Evolutionary conservation across 2,797 vertebrate species (phyloP).

Genomic region (Halcyon smyrnensis): DNA sequence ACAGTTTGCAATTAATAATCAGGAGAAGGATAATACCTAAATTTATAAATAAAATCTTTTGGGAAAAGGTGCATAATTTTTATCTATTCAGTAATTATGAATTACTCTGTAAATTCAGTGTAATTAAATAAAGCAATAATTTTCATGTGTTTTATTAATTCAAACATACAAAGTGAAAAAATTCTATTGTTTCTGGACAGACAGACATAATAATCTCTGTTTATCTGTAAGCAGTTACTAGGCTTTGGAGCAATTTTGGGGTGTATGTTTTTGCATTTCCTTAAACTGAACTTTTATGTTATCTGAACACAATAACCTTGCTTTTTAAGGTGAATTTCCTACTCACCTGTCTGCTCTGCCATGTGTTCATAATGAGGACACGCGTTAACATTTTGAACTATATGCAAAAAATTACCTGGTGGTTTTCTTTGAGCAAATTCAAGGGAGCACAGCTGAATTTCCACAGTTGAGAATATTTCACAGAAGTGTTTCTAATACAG

Average conservation of each 20-base stretch:
- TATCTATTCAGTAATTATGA: neutral
- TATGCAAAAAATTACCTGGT: neutral
- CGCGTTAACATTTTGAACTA: neutral
- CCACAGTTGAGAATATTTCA: neutral
- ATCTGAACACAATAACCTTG: neutral
- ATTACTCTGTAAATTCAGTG: neutral
- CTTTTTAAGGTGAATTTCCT: neutral
- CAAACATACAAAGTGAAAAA: neutral
- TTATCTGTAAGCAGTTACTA: neutral
- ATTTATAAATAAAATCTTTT: neutral
- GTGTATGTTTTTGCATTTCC: neutral
- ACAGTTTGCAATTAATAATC: neutral
- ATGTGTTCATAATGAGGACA: neutral
- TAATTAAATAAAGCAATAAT: neutral
- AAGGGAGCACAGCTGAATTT: neutral
- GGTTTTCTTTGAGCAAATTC: neutral
- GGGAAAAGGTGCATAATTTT: neutral
- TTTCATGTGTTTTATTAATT: neutral
- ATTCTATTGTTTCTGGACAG: neutral
- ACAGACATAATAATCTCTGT: neutral
- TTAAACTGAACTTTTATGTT: neutral
- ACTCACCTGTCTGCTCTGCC: neutral
- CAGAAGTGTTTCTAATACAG: neutral
- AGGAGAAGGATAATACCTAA: neutral
- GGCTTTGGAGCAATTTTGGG: neutral